phyloP scores from a whole-genome alignment of 1,140 invertebrate species.

The Diprion similis region DNA sequence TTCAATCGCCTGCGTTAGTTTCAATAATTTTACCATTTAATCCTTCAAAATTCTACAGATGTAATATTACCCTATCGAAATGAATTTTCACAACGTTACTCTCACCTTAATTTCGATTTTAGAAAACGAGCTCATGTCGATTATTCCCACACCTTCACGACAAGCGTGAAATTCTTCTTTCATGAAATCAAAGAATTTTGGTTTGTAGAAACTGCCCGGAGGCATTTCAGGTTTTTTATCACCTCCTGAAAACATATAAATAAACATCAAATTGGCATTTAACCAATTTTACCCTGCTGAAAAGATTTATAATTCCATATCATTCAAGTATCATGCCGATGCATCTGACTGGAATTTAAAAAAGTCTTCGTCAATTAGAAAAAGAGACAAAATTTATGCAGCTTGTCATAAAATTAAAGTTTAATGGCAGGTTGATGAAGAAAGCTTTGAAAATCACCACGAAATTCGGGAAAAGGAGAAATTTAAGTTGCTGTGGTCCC shows the following conservation, averaged over 20 bases:
- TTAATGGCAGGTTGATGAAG: no score
- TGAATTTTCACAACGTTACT: slow-evolving; percentile 24
- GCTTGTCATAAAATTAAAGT: no score
- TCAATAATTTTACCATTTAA: slow-evolving; percentile 7
- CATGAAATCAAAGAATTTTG: slow-evolving; percentile 79
- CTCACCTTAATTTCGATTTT: slow-evolving; percentile 80
- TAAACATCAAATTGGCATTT: slow-evolving; percentile 17
- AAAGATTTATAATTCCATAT: background rate
- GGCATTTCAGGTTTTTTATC: slow-evolving; percentile 62
- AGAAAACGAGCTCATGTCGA: slow-evolving; percentile 87
- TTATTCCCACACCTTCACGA: slow-evolving; percentile 78
- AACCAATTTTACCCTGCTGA: slow-evolving; percentile 15
- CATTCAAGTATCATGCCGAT: slow-evolving; percentile 7
- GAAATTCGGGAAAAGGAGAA: no score
- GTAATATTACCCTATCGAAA: no score
- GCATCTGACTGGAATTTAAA: slow-evolving; percentile 7
- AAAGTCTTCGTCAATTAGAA: no score
- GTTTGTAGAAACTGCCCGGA: slow-evolving; percentile 73
- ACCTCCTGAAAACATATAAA: slow-evolving; percentile 45
- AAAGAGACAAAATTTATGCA: no score
- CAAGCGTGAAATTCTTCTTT: slow-evolving; percentile 81
- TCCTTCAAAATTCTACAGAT: background rate
- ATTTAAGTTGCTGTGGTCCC: no score
- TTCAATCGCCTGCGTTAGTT: no score
- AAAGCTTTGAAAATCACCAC: no score